phyloP scores from a whole-genome alignment of 2,888 invertebrate genomes.

The Uropetala carovei region DNA sequence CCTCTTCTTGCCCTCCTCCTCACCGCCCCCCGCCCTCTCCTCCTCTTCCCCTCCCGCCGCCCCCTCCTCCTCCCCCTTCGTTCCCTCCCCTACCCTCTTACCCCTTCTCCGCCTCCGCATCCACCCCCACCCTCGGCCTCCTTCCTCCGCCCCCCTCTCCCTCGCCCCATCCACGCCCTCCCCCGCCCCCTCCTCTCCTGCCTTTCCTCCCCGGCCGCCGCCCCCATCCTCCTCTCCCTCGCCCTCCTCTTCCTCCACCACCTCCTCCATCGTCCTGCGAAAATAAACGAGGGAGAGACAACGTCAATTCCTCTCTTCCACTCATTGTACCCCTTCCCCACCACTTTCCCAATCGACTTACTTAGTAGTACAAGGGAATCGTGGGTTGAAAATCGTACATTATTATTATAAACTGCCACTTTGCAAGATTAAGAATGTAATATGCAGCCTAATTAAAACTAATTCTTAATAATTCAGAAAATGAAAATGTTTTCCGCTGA shows the following conservation, averaged over 20 bases:
- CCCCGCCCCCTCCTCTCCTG: slow-evolving; percentile 2
- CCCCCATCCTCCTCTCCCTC: slow-evolving; percentile 48
- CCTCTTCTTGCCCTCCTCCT: slow-evolving; percentile 42
- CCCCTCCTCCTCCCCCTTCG: not conserved
- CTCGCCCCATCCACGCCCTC: not conserved
- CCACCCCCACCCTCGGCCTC: not conserved
- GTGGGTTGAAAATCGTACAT: too few relatives aligned
- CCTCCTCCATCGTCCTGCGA: slow-evolving; percentile 55
- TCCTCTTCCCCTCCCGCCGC: slow-evolving; percentile 31
- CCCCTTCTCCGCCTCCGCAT: not conserved
- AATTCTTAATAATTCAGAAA: too few relatives aligned
- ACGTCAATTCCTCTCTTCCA: not conserved
- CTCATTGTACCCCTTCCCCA: too few relatives aligned
- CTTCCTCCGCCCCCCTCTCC: not conserved
- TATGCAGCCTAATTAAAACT: too few relatives aligned
- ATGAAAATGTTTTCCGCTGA: too few relatives aligned
- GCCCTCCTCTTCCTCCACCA: slow-evolving; percentile 60
- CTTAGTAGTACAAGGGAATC: too few relatives aligned
- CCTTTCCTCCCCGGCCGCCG: slow-evolving; percentile 7
- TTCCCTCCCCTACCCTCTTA: not conserved
- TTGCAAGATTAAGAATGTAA: too few relatives aligned
- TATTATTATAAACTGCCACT: too few relatives aligned
- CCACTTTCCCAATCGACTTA: too few relatives aligned
- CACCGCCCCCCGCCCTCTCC: slow-evolving; percentile 54
- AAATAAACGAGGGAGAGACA: not conserved